Base-by-base conservation (phyloP, 2,113 vertebrate species). In the Hemiscyllium ocellatum region DNA sequence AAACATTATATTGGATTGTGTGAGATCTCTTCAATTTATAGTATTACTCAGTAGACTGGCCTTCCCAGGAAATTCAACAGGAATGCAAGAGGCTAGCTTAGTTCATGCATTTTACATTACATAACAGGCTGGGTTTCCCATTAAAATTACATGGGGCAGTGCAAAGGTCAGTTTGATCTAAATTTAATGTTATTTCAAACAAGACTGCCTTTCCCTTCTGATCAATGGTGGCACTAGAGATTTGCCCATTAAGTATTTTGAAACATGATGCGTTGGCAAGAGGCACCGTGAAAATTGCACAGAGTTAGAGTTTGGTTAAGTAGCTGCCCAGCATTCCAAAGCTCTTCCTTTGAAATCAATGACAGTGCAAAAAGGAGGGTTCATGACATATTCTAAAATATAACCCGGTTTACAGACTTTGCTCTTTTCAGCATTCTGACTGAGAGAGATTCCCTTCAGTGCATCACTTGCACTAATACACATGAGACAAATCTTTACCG, bases 41-140 rank as follows among this genome's bases (percentile, higher is more conserved):
- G 69, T 76, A 95, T 95, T 95, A 70, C 93, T 50, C 68, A 95
- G 68, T 72, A 52, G 94, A 72, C 94, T 95, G 68, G 68, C 47
- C 42, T 72, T 95, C 37, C 68, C 93, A 95, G 24, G 66, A 95
- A 69, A 72, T 95, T 70, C 68, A 95, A 95, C 93, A 72, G 42
- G 68, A 76, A 26, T 24, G 47, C 68, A 95, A 52, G 47, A 29
- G 68, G 42, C 26, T 47, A 33, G 94, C 66, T 72, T 13, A 52
- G 94, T 95, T 95, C 94, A 95, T 95, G 94, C 52, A 95, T 95
- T 95, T 95, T 95, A 95, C 94, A 95, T 95, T 95, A 76, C 94
- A 95, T 52, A 76, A 8, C 69, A 95, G 94, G 52, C 94, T 76
- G 94, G 68, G 42, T 95, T 95, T 50, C 69, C 94, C 26, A 95